phyloP scores from a whole-genome alignment of 2,888 invertebrate species.

The Teleiodes luculella region DNA sequence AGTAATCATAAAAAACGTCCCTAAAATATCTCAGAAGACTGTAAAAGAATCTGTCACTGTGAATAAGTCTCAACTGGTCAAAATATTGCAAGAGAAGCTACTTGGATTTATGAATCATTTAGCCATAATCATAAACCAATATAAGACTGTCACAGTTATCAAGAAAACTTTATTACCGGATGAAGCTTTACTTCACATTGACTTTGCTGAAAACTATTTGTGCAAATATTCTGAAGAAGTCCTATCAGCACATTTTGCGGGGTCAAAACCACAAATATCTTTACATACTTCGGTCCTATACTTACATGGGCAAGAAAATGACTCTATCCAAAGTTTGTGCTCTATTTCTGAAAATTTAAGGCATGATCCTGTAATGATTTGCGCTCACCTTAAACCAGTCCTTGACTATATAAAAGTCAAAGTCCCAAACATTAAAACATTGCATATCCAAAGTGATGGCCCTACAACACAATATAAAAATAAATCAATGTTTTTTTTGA shows the following conservation, averaged over 20 bases:
- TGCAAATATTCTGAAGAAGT: constrained; percentile 25
- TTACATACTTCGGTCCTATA: constrained; percentile 26
- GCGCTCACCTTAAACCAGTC: neutral
- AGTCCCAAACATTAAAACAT: neutral
- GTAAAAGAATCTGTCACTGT: too few relatives aligned
- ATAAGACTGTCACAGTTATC: constrained; percentile 11
- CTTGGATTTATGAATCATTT: constrained; percentile 20
- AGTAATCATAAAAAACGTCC: too few relatives aligned
- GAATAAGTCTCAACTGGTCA: too few relatives aligned
- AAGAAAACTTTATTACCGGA: neutral
- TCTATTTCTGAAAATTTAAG: neutral
- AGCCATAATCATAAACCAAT: constrained; percentile 20
- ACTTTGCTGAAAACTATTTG: constrained; percentile 25
- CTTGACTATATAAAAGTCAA: neutral
- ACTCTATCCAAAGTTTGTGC: constrained; percentile 18
- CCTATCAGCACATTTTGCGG: constrained; percentile 25
- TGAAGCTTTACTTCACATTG: constrained; percentile 16
- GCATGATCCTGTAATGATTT: neutral
- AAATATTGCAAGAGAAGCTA: too few relatives aligned
- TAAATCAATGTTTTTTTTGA: constrained; percentile 25
- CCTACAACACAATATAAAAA: constrained; percentile 29
- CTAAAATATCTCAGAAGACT: too few relatives aligned
- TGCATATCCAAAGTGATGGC: constrained; percentile 27
- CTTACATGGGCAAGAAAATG: constrained; percentile 7
- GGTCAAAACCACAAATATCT: constrained; percentile 14